Percentiles rank a stretch among this genome's conserved stretches.
phyloP scores from a whole-genome alignment of 2,797 vertebrate genomes.

The Pseudocheirus occidentalis region DNA sequence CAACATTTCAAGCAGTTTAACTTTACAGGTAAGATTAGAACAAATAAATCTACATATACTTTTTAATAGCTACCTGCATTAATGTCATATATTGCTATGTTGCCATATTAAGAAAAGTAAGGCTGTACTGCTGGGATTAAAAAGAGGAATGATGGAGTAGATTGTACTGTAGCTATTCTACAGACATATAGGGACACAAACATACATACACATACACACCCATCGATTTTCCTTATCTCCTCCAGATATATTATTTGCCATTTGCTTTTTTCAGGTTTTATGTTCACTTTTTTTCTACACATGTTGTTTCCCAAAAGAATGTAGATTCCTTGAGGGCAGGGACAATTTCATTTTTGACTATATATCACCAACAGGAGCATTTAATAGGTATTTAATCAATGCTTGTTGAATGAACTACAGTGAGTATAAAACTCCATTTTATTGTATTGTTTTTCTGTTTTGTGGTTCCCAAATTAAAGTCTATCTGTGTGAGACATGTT shows the following conservation, averaged over 20 bases:
- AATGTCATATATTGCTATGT: not conserved
- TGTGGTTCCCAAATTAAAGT: slow-evolving; percentile 35
- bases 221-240: not conserved
- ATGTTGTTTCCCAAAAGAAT: not conserved
- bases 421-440: slow-evolving; percentile 46
- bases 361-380: not conserved
- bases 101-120: not conserved
- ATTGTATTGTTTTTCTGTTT: slow-evolving; percentile 18
- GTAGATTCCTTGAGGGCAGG: not conserved
- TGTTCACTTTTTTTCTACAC: not conserved
- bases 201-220: not conserved
- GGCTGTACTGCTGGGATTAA: not conserved
- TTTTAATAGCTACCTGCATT: not conserved
- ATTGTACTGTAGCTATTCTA: not conserved
- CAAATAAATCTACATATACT: not conserved
- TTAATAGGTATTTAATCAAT: not conserved
- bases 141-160: not conserved
- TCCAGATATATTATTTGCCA: not conserved
- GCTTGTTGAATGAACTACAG: not conserved
- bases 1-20: not conserved
- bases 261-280: not conserved
- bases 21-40: not conserved
- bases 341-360: not conserved
- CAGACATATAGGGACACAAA: not conserved
- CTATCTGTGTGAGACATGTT: slow-evolving; percentile 32